These are phyloP conservation scores for Alca torda DNA, from an alignment of 2,797 vertebrate genomes.

Conservation along the genomic window DNA sequence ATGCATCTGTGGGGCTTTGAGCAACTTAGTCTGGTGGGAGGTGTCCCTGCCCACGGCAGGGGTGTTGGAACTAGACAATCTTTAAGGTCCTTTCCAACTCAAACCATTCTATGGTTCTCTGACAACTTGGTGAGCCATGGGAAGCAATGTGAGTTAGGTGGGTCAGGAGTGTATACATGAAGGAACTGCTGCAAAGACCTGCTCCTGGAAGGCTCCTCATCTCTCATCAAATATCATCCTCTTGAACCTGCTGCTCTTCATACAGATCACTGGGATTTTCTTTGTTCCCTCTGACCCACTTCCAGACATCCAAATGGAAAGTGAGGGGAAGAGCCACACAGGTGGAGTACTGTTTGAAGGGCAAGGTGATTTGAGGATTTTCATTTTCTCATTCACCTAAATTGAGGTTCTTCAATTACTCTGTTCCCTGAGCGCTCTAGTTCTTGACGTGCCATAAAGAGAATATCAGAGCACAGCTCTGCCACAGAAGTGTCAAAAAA, in stretches of 20 bases:
- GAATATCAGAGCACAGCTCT: background rate
- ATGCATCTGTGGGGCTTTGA: background rate
- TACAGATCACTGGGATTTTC: background rate
- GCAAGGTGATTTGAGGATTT: background rate
- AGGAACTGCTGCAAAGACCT: background rate
- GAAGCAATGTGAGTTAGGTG: background rate
- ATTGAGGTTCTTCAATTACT: background rate
- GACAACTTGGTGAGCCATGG: background rate
- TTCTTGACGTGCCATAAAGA: background rate
- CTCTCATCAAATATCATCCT: background rate
- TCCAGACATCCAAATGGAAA: background rate
- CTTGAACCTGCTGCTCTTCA: background rate
- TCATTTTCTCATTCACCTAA: background rate
- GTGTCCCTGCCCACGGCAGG: background rate
- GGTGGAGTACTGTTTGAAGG: background rate
- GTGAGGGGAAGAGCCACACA: background rate
- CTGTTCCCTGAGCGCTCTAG: background rate
- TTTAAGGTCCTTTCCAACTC: background rate
- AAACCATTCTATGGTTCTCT: background rate
- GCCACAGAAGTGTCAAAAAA: background rate
- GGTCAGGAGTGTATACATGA: background rate
- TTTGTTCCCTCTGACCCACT: background rate
- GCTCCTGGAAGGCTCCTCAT: background rate
- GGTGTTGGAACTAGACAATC: background rate
- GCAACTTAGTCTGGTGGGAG: background rate